These are phyloP conservation scores for Zalophus californianus DNA, from an alignment of 2,797 vertebrate species.

Conservation along the genomic window DNA sequence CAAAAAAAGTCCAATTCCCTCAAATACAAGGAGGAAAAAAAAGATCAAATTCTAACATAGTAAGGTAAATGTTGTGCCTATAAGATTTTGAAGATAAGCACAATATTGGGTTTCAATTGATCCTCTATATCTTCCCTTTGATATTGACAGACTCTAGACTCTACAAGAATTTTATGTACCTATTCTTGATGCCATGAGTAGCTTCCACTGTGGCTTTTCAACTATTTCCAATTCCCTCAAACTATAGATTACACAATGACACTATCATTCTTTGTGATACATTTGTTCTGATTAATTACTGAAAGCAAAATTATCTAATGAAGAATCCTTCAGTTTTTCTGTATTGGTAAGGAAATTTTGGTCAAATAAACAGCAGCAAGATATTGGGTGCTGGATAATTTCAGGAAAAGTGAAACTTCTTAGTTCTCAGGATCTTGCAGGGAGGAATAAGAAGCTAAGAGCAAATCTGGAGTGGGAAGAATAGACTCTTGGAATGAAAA, in stretches of 20 bases:
- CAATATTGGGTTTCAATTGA: not conserved
- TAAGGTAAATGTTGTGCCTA: slow-evolving; percentile 41
- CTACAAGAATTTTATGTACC: not conserved
- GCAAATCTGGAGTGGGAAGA: not conserved
- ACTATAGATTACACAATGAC: not conserved
- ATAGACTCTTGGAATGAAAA: not conserved
- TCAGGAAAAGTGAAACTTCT: not conserved
- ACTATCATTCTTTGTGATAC: not conserved
- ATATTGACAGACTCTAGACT: not conserved
- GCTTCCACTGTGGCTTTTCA: not conserved
- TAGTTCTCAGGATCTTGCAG: not conserved
- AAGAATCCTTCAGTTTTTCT: not conserved
- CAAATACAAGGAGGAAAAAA: not conserved
- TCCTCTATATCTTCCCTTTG: not conserved
- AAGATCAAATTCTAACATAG: slow-evolving; percentile 52
- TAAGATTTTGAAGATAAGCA: slow-evolving; percentile 27
- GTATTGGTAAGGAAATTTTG: not conserved
- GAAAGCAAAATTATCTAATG: not conserved
- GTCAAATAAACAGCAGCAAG: not conserved
- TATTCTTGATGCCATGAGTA: not conserved
- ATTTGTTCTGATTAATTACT: not conserved
- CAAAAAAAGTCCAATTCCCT: not conserved
- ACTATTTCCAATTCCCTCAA: not conserved
- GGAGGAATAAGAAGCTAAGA: not conserved
- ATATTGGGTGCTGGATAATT: not conserved